Base-by-base conservation (phyloP, 2,797 vertebrate genomes). In the Hippopotamyrus pictus region DNA sequence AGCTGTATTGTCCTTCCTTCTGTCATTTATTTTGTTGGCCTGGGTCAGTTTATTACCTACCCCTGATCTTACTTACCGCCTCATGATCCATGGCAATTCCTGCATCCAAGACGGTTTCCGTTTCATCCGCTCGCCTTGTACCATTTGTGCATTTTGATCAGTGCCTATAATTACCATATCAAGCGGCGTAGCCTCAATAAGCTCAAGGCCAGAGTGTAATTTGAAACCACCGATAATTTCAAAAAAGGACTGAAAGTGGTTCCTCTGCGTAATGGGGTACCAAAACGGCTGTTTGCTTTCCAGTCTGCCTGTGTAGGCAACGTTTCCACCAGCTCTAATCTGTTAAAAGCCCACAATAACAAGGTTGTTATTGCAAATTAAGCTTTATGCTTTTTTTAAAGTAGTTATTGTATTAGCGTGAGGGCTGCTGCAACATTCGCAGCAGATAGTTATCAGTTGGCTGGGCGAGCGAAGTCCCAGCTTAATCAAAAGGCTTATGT, bases 401-500 rank as follows among this genome's bases (percentile, higher is more conserved):
- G 46, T 22, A 84, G 82, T 79, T 79, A 79, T 79, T 79, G 73
- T 41, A 48, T 84, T 84, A 84, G 19, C 44, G 19, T 0, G 11
- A 25, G 14, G 82, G 82, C 22, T 50, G 44, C 17, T 50, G 82
- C n/a, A 84, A 22, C 82, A 46, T 84, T 84, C 46, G 3, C 17
- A 46, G 44, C 46, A 46, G 46, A 84, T 46, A 57, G 48, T 54
- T 86, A 86, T 54, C 85, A 51, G 83, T 85, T 53, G 50, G 46
- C 46, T n/a, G 9, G 29, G 85, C 1, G 29, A 5, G n/a, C 33
- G 37, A 11, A 89, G n/a, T 48, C 54, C 79, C 44, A 22, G 44
- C 59, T 86, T 85, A 86, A 89, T 89, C 83, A 89, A 41, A 22
- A 29, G 48, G 19, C 25, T 46, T 44, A 25, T 89, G 25, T 86